These are phyloP conservation scores for Tenthredo mesomela DNA, from an alignment of 2,888 invertebrate species.

Conservation along the genomic window DNA sequence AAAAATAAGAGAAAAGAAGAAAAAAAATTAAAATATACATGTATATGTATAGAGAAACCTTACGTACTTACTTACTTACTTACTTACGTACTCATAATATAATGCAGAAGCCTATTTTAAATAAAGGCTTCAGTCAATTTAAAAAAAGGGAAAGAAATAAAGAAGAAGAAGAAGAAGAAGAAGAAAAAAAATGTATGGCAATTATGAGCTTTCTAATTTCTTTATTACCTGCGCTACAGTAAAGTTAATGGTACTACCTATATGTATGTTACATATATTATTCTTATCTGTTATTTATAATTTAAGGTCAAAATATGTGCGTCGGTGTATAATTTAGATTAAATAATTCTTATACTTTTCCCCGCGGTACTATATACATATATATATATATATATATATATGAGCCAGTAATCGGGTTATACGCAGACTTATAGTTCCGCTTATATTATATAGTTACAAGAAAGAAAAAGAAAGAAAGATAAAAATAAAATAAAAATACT, in stretches of 20 bases:
- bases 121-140: constrained; percentile 29
- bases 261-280: too few relatives aligned
- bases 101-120: constrained; percentile 12
- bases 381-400: too few relatives aligned
- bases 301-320: background rate
- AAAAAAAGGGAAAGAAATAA: background rate
- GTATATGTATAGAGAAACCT: background rate
- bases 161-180: background rate
- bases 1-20: background rate
- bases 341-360: constrained; percentile 1
- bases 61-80: constrained; percentile 16
- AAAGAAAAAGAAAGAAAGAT: background rate
- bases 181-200: background rate
- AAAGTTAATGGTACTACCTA: background rate
- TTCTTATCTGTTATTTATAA: background rate
- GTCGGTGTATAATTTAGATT: too few relatives aligned
- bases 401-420: constrained; percentile 8
- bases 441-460: background rate
- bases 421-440: background rate
- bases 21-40: background rate
- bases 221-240: background rate
- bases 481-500: too few relatives aligned
- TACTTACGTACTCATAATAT: background rate
- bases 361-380: too few relatives aligned
- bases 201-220: background rate